Evolutionary conservation across 2,888 invertebrate species (phyloP), one percentile per base, ranked within the genome.

Genomic region (Tubulanus polymorphus): DNA sequence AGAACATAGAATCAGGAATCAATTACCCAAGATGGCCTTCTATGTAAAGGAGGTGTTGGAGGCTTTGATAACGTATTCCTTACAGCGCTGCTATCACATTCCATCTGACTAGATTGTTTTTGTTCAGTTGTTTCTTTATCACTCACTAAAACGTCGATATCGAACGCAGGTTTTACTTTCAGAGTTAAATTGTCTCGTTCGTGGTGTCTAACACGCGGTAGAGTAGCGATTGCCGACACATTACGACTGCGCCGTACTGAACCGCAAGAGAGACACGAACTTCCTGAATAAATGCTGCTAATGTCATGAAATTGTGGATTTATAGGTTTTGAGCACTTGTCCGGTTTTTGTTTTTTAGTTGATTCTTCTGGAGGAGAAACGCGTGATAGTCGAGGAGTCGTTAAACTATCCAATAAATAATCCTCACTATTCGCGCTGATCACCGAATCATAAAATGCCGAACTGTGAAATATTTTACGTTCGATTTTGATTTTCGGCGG

Each of bases 1-100:
- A n/a, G n/a, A n/a, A n/a, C n/a, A n/a, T n/a, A n/a, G 49, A 46
- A 26, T 32, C 18, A 29, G n/a, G 20, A 27, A 48, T 15, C 29
- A 56, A 63, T 59, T 56, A 70, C 93, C 93, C 93, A 93, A 69
- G 90, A 90, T 3, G 91, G 91, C 76, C 91, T 91, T 73, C 93
- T 84, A 76, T 94, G 93, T 53, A 93, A 79, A 0, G 93, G 93
- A 26, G 93, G 93, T 0, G 2, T 50, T 8, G 48, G 48, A 5
- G 48, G 48, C 23, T n/a, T 25, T 3, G 48, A 27, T 12, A n/a
- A 35, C 12, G 12, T 12, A 35, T n/a, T 12, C 12, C 35, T n/a
- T n/a, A 12, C 35, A 5, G 26, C 27, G 8, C 18, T 18, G 26
- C 48, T 47, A n/a, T n/a, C 15, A 6, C 48, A 26, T n/a, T n/a